Evolutionary conservation across 2,113 vertebrate species (phyloP), one percentile per base, ranked within the genome.

Genomic region (Otus sunia): DNA sequence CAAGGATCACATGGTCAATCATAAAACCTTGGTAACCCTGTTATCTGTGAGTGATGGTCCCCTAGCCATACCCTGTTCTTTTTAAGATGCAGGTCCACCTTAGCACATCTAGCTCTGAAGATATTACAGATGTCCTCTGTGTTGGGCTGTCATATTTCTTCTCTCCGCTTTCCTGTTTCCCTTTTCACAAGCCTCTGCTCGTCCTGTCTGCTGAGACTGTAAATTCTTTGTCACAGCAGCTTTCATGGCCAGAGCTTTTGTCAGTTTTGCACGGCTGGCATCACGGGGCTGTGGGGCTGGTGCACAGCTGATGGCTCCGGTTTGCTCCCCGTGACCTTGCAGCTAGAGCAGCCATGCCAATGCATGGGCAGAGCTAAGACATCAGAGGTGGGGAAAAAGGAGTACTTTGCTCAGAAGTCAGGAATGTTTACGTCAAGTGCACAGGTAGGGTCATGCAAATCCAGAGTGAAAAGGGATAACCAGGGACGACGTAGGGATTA

Each of bases 141-240:
- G 37, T 52, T 86, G 36, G 41, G 18, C 59, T 88, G 75, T 95
- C 85, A 43, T 69, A 86, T 90, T 82, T 94, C 67, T 94, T 80
- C 66, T 80, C 58, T 86, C 59, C 59, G 49, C 29, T 90, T 82
- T 82, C 45, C 78, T 58, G 53, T 91, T 94, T 80, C 25, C 19
- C 30, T n/a, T 72, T 81, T 90, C 53, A 86, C 37, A 92, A 77
- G 71, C 50, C 68, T 55, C 50, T 67, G 50, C 59, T 86, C 23
- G 0, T 11, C 41, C 55, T 71, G 63, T 74, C 75, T 94, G 56
- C 71, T 11, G 2, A 93, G 85, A 88, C 49, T 55, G 66, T 90
- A 94, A 88, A 86, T 79, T 83, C 23, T 75, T 56, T 18, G 12
- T 60, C 3, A 2, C 20, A 53, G 29, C 2, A 0, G 32, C 53